Conservation (phyloP, 37 sponge, comb jelly and placozoan species). For the Amphimedon queenslandica region DNA sequence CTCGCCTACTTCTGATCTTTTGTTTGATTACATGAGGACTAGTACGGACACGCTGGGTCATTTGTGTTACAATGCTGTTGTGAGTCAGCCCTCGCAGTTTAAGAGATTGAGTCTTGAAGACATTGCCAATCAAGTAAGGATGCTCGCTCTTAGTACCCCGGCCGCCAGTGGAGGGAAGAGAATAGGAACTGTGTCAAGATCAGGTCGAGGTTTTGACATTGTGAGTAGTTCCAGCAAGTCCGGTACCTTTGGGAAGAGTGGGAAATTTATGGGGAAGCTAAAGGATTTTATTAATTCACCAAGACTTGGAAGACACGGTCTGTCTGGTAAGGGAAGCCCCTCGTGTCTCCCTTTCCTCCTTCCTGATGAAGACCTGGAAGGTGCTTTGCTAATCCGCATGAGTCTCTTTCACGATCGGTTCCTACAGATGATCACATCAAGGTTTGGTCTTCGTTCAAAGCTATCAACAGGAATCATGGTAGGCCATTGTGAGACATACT, state of each 20-base stretch:
- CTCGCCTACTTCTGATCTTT: constrained; percentile 16
- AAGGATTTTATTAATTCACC: not conserved
- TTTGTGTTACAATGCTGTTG: constrained; percentile 31
- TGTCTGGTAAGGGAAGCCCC: not conserved
- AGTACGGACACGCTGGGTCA: constrained; percentile 17
- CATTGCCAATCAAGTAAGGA: not conserved
- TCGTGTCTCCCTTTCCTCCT: constrained; percentile 18
- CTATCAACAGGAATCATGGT: not conserved
- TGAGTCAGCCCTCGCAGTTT: constrained; percentile 17
- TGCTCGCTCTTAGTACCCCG: too few species aligned
- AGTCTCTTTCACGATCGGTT: too few species aligned
- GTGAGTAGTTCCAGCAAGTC: too few species aligned
- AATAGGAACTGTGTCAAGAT: not conserved
- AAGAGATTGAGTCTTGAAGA: not conserved
- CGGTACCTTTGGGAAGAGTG: not conserved
- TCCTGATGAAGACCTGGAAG: constrained; percentile 16
- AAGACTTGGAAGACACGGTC: too few species aligned
- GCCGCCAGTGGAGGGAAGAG: not conserved
- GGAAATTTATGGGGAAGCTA: not conserved
- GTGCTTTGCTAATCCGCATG: not conserved
- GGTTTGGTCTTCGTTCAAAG: not conserved
- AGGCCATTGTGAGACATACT: constrained; percentile 6
- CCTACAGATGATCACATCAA: too few species aligned
- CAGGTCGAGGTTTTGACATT: too few species aligned
- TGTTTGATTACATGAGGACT: constrained; percentile 11